Evolutionary conservation across 2,888 invertebrate genomes (phyloP), one percentile per base, ranked within the genome.

Genomic region (Philopedon plagiatum): DNA sequence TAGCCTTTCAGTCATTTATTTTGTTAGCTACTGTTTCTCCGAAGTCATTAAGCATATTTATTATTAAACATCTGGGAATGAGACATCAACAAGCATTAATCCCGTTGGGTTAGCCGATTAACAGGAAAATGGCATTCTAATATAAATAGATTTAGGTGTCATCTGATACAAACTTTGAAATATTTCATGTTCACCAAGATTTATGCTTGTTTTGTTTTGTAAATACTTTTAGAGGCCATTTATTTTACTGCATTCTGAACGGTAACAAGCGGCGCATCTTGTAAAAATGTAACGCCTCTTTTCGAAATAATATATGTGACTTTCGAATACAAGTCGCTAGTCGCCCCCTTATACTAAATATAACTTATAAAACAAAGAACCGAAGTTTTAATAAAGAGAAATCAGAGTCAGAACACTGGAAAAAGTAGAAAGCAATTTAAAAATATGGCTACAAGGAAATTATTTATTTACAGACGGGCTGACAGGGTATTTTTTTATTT

Each of bases 241-340:
- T 69, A 69, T 69, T 51, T 56, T 26, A 56, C 62, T 69, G 69
- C 57, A 69, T 62, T 62, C 57, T 69, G 57, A 62, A 69, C 44
- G 23, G 62, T 69, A 69, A 62, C 69, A 69, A 68, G 68, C 61
- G 41, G 41, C 61, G 54, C 69, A 69, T 69, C 62, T 62, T 63
- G 69, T 69, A 63, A 57, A 62, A 62, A 62, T 69, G 56, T 57
- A 23, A 69, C 69, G 69, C 69, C 62, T 37, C 46, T 13, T 44
- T 44, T 51, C 21, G 23, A 46, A 54, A 62, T 62, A 63, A 62
- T 69, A 69, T 69, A 69, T 56, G 68, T 58, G 56, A 51, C 37
- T 37, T 19, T 23, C 8, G 41, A 5, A 32, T 11, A 61, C 46
- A 29, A 61, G 46, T 18, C 8, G 32, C 29, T 61, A 29, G 41